Base-by-base conservation (phyloP, 2,797 vertebrate species). In the Xiphorhynchus erythropygius region DNA sequence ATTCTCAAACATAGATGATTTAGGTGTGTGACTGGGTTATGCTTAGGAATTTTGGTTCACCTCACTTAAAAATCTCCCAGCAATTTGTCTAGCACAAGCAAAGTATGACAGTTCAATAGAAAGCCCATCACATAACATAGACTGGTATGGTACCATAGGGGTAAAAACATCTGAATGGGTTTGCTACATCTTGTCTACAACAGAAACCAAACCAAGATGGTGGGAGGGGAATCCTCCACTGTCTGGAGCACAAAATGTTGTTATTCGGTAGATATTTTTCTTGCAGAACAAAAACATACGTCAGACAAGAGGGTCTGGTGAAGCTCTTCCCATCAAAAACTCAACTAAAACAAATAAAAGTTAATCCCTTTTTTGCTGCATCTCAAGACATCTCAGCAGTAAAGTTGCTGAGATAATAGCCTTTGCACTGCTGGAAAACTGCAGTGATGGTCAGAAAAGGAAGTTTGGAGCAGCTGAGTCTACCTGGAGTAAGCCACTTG, bases 71-170 rank as follows among this genome's bases (percentile, higher is more conserved):
- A 73, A 62, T 10, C 24, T 67, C 15, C 6, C 22, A 32, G 22
- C 5, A 49, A 75, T 15, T 52, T 60, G 39, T 27, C 30, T 18
- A 39, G n/a, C 11, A 27, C 0, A 5, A 67, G 52, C 0, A 0
- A 49, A 49, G 13, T 0, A 1, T 11, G 60, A 53, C 18, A 33
- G 47, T 13, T 65, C 30, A 53, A 23, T 0, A 52, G 25, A 59
- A 84, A 84, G 37, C 11, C 41, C 69, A 68, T 11, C 24, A 37
- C 10, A 5, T 23, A 41, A 52, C 15, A 39, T 22, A 35, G 64
- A 87, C 2, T 19, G 22, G 16, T 30, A 44, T 3, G 3, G 35
- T 19, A 57, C 5, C 1, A 0, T 0, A 2, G 9, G 19, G n/a
- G 52, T 39, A 18, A 49, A 77, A 47, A 13, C 22, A 22, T 32